Evolutionary conservation across 2,797 vertebrate genomes (phyloP), one percentile per base, ranked within the genome.

Genomic region (Parauchenoglanis punctatus): DNA sequence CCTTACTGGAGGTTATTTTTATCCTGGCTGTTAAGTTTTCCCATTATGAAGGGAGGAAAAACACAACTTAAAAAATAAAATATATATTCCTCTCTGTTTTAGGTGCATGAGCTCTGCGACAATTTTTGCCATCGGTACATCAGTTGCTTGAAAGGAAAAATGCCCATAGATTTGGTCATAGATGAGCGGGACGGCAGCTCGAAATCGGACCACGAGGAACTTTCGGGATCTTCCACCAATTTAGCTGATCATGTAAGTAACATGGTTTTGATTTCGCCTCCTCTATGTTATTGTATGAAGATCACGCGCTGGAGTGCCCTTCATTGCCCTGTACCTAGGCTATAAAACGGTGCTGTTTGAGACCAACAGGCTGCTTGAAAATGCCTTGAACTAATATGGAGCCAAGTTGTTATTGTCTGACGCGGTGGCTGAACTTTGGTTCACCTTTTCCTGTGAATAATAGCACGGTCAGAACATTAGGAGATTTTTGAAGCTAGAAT

Each of bases 111-210:
- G 95, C 97, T 99, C 94, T 99, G 99, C 87, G 99, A 99, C 96
- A 99, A 99, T 96, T 99, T 99, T 96, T 99, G 99, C 96, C 98
- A 99, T 93, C 98, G 99, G 97, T 99, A 99, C 97, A 99, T 99
- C 96, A 99, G 99, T 93, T 99, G 99, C 97, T 97, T 99, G 96
- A 99, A 99, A 97, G 99, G 99, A 94, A 99, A 99, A 97, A 99
- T 99, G 99, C 99, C 99, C 94, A 99, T 99, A 95, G 99, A 99
- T 95, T 97, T 99, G 87, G 99, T 99, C 93, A 99, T 99, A 92
- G 99, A 99, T 92, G 98, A 99, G 94, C 97, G 98, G 94, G 99
- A 99, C 93, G 98, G 98, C 93, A 99, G 96, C 95, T 99, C 99
- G 77, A 99, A 99, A 94, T 99, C 98, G 94, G 98, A 99, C 92